Base-by-base conservation (phyloP, 1,140 invertebrate species). In the Coelopa frigida region DNA sequence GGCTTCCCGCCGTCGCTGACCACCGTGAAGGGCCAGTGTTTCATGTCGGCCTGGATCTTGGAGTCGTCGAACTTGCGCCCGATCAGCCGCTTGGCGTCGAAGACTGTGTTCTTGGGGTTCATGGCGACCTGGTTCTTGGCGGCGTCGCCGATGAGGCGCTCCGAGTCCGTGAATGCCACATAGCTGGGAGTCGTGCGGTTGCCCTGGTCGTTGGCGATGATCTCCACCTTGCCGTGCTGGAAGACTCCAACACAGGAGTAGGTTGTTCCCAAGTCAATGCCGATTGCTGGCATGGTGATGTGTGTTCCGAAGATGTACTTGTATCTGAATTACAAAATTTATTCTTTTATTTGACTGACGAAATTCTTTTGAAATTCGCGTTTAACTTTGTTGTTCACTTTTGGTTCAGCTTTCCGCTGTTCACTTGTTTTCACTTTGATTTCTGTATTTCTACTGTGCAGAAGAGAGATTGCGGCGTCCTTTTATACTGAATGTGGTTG, bases 201-300 rank as follows among this genome's bases (percentile, higher is more conserved):
- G 26, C 91, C 91, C 70, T 93, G 89, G 56, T 94, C 87, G 57
- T 94, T 94, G 26, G 89, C 86, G 38, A 94, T 93, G 53, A 94
- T 93, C 64, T 93, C 89, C 8, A 93, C 88, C 61, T 89, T 86
- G 27, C 88, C 86, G 60, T 91, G 75, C 55, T 85, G 80, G 60
- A 83, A 88, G 2, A 87, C 83, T 36, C 81, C 85, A 4, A 88
- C 85, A 56, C 85, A 87, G 5, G 84, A 87, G 58, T 84, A 87
- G 3, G 86, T 87, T 3, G 85, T 88, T n/a, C 85, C 85, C 46
- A 85, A 72, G 61, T 86, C 83, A 54, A 86, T 85, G 50, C 83
- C 83, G 35, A 86, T 75, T 23, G 82, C 79, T 56, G 77, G 73
- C 61, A 73, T 75, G 56, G 72, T 73, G 20, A 10, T 32, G 23